Conservation (phyloP, 2,797 vertebrate species). For the Chaunax sp. region DNA sequence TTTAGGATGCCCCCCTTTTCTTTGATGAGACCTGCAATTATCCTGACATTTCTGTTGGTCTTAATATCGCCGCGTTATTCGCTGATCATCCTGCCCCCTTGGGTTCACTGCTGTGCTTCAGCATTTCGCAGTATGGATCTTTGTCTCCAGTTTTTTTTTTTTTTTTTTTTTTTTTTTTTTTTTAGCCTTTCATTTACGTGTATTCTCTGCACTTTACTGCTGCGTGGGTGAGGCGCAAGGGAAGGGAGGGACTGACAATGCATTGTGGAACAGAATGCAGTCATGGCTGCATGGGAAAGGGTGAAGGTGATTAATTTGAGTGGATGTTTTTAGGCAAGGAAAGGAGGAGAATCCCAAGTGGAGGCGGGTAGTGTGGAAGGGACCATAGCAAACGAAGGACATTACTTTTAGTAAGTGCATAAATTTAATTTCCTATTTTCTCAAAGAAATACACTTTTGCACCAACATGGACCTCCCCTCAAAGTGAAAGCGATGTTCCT, state of each 20-base stretch:
- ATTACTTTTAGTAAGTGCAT: slow-evolving; percentile 35
- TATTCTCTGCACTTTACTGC: slow-evolving; percentile 89
- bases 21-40: slow-evolving; percentile 57
- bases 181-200: slow-evolving; percentile 64
- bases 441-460: slow-evolving; percentile 10
- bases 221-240: slow-evolving; percentile 80
- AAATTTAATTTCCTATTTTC: slow-evolving; percentile 19
- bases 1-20: slow-evolving; percentile 29
- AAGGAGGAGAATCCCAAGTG: slow-evolving; percentile 78
- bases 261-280: slow-evolving; percentile 74
- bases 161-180: slow-evolving; percentile 27
- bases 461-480: slow-evolving; percentile 22
- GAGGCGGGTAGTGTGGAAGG: slow-evolving; percentile 56
- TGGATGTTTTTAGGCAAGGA: slow-evolving; percentile 79
- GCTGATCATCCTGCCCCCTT: slow-evolving; percentile 40
- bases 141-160: slow-evolving; percentile 49
- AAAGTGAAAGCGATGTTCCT: slow-evolving; percentile 42
- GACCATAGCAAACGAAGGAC: slow-evolving; percentile 55
- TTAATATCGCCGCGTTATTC: slow-evolving; percentile 55
- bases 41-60: slow-evolving; percentile 71
- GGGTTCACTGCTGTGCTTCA: slow-evolving; percentile 63
- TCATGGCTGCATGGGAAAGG: slow-evolving; percentile 62
- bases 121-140: slow-evolving; percentile 62
- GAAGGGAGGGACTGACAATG: slow-evolving; percentile 60
- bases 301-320: slow-evolving; percentile 63